These are phyloP conservation scores for Harpegnathos saltator DNA, from an alignment of 1,140 invertebrate species.

Conservation along the genomic window DNA sequence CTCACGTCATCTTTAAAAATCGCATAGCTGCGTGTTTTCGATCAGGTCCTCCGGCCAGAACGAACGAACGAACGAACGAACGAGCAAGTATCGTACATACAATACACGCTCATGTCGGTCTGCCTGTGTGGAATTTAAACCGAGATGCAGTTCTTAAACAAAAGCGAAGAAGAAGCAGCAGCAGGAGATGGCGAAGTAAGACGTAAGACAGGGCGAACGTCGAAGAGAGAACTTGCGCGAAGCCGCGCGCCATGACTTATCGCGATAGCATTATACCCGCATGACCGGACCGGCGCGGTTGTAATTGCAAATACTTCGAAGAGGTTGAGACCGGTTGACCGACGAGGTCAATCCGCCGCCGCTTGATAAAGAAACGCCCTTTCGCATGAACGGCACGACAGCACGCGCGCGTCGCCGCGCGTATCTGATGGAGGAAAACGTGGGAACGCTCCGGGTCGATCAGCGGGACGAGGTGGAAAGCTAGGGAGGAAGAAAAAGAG, in stretches of 20 bases:
- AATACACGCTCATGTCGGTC: constrained; percentile 23
- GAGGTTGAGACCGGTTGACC: constrained; percentile 39
- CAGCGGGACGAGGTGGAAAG: neutral
- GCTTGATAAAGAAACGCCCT: constrained; percentile 41
- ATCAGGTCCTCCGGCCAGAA: constrained; percentile 36
- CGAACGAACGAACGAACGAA: no score
- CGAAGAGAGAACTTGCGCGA: neutral
- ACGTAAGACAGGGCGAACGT: neutral
- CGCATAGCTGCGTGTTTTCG: constrained; percentile 11
- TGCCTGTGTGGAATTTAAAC: constrained; percentile 42
- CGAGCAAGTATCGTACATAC: neutral
- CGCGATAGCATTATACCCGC: constrained; percentile 52
- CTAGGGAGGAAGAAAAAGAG: no score
- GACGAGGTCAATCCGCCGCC: constrained; percentile 37
- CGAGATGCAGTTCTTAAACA: neutral
- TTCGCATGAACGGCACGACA: constrained; percentile 63
- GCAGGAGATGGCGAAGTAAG: neutral
- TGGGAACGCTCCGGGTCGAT: constrained; percentile 43
- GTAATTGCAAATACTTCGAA: constrained; percentile 70
- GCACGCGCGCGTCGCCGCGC: constrained; percentile 19
- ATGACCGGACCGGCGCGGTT: constrained; percentile 53
- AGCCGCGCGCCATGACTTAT: constrained; percentile 34
- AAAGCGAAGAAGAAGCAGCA: neutral
- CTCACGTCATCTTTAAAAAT: constrained; percentile 14
- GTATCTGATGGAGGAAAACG: constrained; percentile 67